Percentiles rank a stretch among this genome's conserved stretches.
phyloP scores from a whole-genome alignment of 2,113 vertebrate species.

The Gobiocypris rarus region DNA sequence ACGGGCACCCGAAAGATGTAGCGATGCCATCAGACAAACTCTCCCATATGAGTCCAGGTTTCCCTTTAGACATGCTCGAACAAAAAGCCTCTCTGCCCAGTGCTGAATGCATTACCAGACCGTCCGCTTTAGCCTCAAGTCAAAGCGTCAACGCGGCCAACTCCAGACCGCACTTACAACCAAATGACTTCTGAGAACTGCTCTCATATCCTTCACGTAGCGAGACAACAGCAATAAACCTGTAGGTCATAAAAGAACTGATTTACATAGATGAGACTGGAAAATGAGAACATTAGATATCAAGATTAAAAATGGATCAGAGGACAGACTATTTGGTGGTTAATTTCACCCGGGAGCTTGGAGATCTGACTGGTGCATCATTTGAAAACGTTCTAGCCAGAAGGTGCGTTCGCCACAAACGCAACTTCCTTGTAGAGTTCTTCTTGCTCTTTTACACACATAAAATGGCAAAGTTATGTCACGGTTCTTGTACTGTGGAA shows the following conservation, averaged over 20 bases:
- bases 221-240: conserved; percentile 24
- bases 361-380: conserved; percentile 4
- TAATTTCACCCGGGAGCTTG: conserved; percentile 17
- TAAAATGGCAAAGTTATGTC: background rate
- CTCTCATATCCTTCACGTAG: conserved; percentile 43
- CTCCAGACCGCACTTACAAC: conserved; percentile 22
- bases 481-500: background rate
- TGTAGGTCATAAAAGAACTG: conserved; percentile 41
- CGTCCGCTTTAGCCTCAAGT: conserved; percentile 74
- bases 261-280: conserved; percentile 43
- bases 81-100: conserved; percentile 70
- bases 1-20: background rate
- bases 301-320: conserved; percentile 16
- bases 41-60: conserved; percentile 64
- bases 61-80: conserved; percentile 65
- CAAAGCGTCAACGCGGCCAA: conserved; percentile 30
- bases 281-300: conserved; percentile 39
- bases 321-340: conserved; percentile 33
- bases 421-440: conserved; percentile 17
- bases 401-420: background rate
- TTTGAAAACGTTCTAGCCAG: conserved; percentile 3
- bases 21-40: conserved; percentile 8
- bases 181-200: conserved; percentile 35
- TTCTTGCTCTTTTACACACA: background rate
- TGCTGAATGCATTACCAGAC: conserved; percentile 73